Evolutionary conservation across 2,888 invertebrate genomes (phyloP).

Genomic region (Eilema griseolum): DNA sequence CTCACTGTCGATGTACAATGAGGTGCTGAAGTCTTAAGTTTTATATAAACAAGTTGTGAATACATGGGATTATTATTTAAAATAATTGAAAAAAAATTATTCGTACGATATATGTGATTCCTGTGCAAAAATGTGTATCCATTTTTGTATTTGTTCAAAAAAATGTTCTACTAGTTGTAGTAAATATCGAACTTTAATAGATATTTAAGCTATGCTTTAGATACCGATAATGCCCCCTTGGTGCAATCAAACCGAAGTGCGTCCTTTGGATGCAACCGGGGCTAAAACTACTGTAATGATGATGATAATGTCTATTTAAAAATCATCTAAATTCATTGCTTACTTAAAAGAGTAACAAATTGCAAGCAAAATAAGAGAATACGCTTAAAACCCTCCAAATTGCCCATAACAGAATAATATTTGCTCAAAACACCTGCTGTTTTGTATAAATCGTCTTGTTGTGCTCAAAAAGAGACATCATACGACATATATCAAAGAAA

Average conservation of each 20-base stretch:
- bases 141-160: no score
- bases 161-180: no score
- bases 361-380: not conserved
- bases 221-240: no score
- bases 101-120: no score
- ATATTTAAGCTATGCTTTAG: no score
- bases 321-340: not conserved
- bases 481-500: not conserved
- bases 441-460: not conserved
- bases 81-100: not conserved
- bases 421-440: not conserved
- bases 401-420: not conserved
- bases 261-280: not conserved
- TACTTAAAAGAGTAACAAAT: not conserved
- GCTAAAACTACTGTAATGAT: not conserved
- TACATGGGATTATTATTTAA: not conserved
- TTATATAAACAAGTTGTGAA: no score
- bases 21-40: constrained; percentile 20
- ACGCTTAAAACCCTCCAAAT: not conserved
- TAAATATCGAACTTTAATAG: no score
- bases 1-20: constrained; percentile 25
- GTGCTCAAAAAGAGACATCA: not conserved
- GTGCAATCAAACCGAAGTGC: not conserved
- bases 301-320: no score
- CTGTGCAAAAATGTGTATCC: no score